phyloP scores from a whole-genome alignment of 2,888 invertebrate species.

The Phorcus lineatus region DNA sequence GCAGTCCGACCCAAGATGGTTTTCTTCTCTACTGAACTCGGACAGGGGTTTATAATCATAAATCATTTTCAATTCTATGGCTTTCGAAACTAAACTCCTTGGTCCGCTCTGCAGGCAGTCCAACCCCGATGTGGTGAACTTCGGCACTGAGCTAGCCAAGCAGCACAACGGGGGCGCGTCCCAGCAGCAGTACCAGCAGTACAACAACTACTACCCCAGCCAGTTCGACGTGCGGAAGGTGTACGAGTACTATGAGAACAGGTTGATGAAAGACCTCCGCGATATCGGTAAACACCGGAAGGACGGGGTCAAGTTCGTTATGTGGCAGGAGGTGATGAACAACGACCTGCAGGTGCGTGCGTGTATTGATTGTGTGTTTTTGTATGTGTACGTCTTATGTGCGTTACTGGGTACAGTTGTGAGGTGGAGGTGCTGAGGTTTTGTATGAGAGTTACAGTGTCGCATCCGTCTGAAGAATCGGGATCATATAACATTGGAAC shows the following conservation, averaged over 20 bases:
- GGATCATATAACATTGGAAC: too few relatives aligned
- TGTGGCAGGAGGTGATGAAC: constrained; percentile 76
- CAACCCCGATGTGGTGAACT: constrained; percentile 71
- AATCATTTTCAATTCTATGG: too few relatives aligned
- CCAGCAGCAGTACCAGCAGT: not conserved
- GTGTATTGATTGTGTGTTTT: not conserved
- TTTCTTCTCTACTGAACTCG: too few relatives aligned
- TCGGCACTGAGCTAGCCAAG: constrained; percentile 55
- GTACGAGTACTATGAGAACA: constrained; percentile 66
- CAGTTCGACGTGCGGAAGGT: constrained; percentile 58
- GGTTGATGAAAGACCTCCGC: constrained; percentile 63
- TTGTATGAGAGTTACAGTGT: too few relatives aligned
- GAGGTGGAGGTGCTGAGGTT: not conserved
- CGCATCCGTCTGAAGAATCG: too few relatives aligned
- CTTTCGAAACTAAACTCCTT: too few relatives aligned
- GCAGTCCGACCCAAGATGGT: too few relatives aligned
- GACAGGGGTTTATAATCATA: too few relatives aligned
- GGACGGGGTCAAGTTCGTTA: constrained; percentile 66
- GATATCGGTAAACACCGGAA: constrained; percentile 54
- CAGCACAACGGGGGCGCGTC: constrained; percentile 43
- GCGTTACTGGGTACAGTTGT: not conserved
- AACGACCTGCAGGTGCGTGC: constrained; percentile 64
- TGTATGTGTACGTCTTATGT: not conserved
- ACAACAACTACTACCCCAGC: constrained; percentile 19
- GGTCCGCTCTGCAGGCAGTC: constrained; percentile 55